Base-by-base conservation (phyloP, 2,888 invertebrate species). In the Limenitis camilla region DNA sequence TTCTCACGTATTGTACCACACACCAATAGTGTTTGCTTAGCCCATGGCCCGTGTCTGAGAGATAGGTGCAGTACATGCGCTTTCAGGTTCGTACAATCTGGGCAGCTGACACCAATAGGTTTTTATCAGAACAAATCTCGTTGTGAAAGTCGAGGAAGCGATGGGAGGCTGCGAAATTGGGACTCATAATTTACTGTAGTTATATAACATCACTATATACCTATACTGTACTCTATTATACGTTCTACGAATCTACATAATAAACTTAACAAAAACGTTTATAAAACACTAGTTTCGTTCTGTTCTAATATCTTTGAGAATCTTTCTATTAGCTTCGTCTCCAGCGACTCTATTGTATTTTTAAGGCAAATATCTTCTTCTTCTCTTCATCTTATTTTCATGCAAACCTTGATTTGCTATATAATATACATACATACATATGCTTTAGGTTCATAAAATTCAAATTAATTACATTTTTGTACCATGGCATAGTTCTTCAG, bases 11-110 rank as follows among this genome's bases (percentile, higher is more conserved):
- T 76, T 74, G 55, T 19, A 50, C 69, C 71, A 61, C 48, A 54
- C 60, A 55, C 58, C 40, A 64, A 55, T 63, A 69, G 72, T 83
- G 78, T 85, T 85, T 84, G 83, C 77, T 78, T 75, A 82, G 83
- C 76, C 81, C 79, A 70, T 76, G 73, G 78, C 72, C 79, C 77
- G 80, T 77, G 81, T 82, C 79, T 68, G 70, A 62, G 64, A 81
- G 82, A 85, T 85, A 85, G 84, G 81, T 79, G 76, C 78, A 76
- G 78, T 82, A 85, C 85, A 85, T 80, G 81, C 83, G 80, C 85
- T 81, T 84, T 84, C 82, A 85, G 82, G 76, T 80, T 74, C 77
- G 72, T 68, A 78, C 78, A 77, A 79, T 82, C 81, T 78, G 68
- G 69, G 72, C 72, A 72, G 76, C 81, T 81, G 85, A 78, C 85